Base-by-base conservation (phyloP, 2,888 invertebrate species). In the Tetramorium bicarinatum region DNA sequence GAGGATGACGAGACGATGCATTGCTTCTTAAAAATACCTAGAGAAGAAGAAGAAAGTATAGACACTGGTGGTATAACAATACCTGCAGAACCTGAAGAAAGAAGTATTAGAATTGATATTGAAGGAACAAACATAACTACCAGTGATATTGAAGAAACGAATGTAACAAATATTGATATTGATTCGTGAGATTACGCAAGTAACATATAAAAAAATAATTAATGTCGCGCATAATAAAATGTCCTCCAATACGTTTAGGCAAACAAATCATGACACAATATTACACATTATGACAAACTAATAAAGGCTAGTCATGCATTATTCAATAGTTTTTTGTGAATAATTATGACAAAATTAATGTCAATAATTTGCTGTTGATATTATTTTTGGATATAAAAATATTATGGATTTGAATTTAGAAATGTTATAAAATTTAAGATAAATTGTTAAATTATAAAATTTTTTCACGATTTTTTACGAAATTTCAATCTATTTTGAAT, bases 51-150 rank as follows among this genome's bases (percentile, higher is more conserved):
- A 87, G 94, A 95, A 85, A 95, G 95, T 82, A 95, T 96, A 64
- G 96, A 96, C 88, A 96, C 96, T 3, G 96, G 96, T 25, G 96
- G 96, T 38, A 96, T 96, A 86, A 96, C 96, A 38, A 96, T 96
- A 86, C 96, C 96, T 1, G 96, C 96, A 8, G 96, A 95, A 85
- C 93, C 94, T 34, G 94, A 93, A 79, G 92, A 91, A 62, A 85
- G 88, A 47, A 85, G 74, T 41, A 86, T 88, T 44, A 87, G 88
- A 25, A 86, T 93, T 74, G 88, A 92, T 84, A 89, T 93, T 75
- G 89, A 90, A 61, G 61, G 44, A 18, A 74, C 61, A 41, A 75
- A 56, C 64, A 61, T 76, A n/a, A 67, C 44, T 54, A 52, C 21
- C 21, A 71, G 69, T 54, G 66, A 62, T 82, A 69, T 76, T 38